Evolutionary conservation across 2,797 vertebrate species (phyloP).

Genomic region (Scleropages formosus): DNA sequence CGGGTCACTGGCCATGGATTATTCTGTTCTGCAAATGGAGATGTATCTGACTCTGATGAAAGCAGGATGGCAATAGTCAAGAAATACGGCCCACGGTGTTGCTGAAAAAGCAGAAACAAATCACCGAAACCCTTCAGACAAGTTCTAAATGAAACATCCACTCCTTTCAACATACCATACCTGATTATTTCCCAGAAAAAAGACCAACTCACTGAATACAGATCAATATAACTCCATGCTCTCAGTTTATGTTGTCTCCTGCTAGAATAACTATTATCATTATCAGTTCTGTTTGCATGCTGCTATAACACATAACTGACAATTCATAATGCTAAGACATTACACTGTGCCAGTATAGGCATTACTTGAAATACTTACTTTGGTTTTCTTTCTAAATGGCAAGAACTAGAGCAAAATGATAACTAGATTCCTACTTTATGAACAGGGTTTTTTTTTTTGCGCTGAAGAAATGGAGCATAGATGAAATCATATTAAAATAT

Average conservation of each 20-base stretch:
- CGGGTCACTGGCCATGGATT: constrained; percentile 16
- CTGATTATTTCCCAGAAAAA: constrained; percentile 23
- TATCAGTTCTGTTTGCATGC: not conserved
- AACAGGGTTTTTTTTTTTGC: too few relatives aligned
- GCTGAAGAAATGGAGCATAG: too few relatives aligned
- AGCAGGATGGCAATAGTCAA: constrained; percentile 32
- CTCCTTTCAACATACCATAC: constrained; percentile 1
- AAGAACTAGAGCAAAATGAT: too few relatives aligned
- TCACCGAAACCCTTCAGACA: constrained; percentile 27
- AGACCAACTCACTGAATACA: not conserved
- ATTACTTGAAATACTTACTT: too few relatives aligned
- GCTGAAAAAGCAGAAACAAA: constrained; percentile 32
- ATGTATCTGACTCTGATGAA: constrained; percentile 34
- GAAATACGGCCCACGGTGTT: constrained; percentile 30
- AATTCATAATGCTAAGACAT: too few relatives aligned
- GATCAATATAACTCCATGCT: constrained; percentile 24
- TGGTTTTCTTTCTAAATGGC: too few relatives aligned
- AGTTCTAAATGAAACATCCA: constrained; percentile 22
- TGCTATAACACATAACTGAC: constrained; percentile 2
- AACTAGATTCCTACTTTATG: too few relatives aligned
- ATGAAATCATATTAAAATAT: too few relatives aligned
- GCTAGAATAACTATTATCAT: not conserved
- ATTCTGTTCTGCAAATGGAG: constrained; percentile 27
- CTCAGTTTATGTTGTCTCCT: not conserved
- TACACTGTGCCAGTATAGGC: too few relatives aligned